These are phyloP conservation scores for Nematolebias whitei DNA, from an alignment of 2,113 vertebrate genomes.

Conservation along the genomic window DNA sequence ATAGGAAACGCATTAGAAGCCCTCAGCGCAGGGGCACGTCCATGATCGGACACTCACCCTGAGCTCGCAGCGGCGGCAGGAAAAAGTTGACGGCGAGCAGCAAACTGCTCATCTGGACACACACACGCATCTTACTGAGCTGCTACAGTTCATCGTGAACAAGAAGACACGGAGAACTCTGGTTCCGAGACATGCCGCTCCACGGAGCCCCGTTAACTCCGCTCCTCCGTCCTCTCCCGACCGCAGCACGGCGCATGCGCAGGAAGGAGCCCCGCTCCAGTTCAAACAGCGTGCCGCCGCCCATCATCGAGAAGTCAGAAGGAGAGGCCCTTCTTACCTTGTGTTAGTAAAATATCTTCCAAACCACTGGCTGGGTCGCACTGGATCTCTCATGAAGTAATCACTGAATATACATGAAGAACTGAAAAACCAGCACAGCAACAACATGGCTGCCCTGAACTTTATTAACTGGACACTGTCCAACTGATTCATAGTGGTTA, in stretches of 20 bases:
- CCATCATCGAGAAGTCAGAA: no score
- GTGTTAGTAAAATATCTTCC: no score
- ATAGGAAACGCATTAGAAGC: no score
- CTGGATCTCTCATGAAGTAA: no score
- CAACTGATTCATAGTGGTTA: no score
- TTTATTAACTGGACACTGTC: no score
- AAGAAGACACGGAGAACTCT: conserved; percentile 64
- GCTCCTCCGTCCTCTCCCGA: conserved; percentile 28
- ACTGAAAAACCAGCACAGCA: no score
- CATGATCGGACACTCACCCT: conserved; percentile 75
- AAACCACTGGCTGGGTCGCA: no score
- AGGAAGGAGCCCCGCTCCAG: not conserved
- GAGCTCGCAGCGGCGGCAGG: conserved; percentile 70
- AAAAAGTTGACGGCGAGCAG: conserved; percentile 72
- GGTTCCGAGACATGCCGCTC: conserved; percentile 67
- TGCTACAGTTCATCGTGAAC: conserved; percentile 82
- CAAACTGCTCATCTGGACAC: conserved; percentile 74
- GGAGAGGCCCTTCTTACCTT: no score
- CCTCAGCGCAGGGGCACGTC: no score
- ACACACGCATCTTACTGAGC: conserved; percentile 82
- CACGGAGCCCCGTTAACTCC: conserved; percentile 64
- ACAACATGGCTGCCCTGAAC: no score
- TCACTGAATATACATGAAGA: no score
- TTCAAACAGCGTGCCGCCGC: not conserved
- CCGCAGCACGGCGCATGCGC: conserved; percentile 63